Evolutionary conservation across 1,140 invertebrate genomes (phyloP).

Genomic region (Procambarus virginalis): DNA sequence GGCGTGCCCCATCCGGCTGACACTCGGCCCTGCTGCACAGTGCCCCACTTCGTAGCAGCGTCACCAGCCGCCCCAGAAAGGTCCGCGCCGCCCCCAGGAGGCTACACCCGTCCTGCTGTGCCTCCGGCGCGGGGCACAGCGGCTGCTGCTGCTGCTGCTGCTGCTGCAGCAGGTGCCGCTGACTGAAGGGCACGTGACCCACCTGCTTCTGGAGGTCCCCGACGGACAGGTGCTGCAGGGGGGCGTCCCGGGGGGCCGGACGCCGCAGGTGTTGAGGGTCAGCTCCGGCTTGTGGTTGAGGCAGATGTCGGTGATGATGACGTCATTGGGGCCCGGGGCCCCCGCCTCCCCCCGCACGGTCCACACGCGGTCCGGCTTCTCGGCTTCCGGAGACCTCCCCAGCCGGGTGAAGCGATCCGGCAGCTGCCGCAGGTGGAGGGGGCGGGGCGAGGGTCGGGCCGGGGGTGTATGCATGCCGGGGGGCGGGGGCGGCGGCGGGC

Average conservation of each 20-base stretch:
- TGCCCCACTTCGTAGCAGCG: constrained; percentile 1
- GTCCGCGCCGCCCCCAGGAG: constrained; percentile 29
- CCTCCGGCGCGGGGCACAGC: not conserved
- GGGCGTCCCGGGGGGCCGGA: not conserved
- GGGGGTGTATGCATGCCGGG: constrained; percentile 1
- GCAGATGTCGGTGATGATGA: constrained; percentile 54
- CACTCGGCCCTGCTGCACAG: not conserved
- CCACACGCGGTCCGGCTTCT: constrained; percentile 48
- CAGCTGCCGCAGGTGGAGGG: constrained; percentile 26
- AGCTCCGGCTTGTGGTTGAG: constrained; percentile 52
- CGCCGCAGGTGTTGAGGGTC: constrained; percentile 40
- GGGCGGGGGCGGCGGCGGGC: constrained; percentile 21
- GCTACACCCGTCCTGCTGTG: constrained; percentile 14
- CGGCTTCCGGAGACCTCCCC: constrained; percentile 36
- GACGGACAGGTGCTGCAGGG: constrained; percentile 21
- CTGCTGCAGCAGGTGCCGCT: constrained; percentile 3
- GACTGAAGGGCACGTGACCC: not conserved
- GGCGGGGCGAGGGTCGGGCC: constrained; percentile 38
- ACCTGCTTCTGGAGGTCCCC: constrained; percentile 26
- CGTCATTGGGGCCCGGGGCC: constrained; percentile 21
- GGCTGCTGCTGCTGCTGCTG: not conserved
- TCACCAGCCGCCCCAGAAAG: not conserved
- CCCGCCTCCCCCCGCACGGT: constrained; percentile 43
- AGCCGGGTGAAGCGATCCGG: constrained; percentile 33
- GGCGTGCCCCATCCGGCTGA: not conserved